Base-by-base conservation (phyloP, 2,797 vertebrate genomes). In the Hypotaenidia okinawae region DNA sequence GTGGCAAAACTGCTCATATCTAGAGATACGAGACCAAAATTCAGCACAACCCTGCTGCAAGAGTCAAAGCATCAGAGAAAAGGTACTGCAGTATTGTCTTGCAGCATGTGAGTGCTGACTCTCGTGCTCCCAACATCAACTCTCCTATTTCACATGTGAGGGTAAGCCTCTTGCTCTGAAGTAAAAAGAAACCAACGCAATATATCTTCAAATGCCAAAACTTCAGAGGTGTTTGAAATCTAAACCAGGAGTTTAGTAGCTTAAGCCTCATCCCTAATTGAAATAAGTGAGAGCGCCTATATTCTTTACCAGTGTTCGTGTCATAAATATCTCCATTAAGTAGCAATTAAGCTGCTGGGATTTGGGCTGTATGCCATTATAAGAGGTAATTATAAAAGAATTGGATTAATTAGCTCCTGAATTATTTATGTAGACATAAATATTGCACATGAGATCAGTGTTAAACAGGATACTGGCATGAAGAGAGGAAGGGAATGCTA, bases 341-440 rank as follows among this genome's bases (percentile, higher is more conserved):
- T 59, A 85, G 62, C 95, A 98, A 95, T 98, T 97, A 98, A 97
- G 93, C 96, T 94, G 79, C 95, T 96, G 94, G 95, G 97, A 95
- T 96, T 96, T 91, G 88, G 97, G 95, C 96, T 95, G 84, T 84
- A 89, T 96, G 94, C 84, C 90, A 97, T 96, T 95, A 62, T 91
- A 95, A 95, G 91, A 97, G 94, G 97, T 97, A 98, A 97, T 98
- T 98, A 98, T 97, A 97, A 97, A 98, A 97, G 90, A 97, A 97
- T 93, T 97, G 96, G 96, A 97, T 97, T 98, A 98, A 98, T 97
- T 98, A 97, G 92, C 91, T 91, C 90, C 94, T 98, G 97, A 97
- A 98, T 98, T 98, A 98, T 98, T 98, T 97, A 97, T 96, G 87
- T 95, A 96, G 96, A 95, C 96, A 96, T 97, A 97, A 98, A 98